phyloP scores from a whole-genome alignment of 2,888 invertebrate genomes.

The Exephanes ischioxanthus region DNA sequence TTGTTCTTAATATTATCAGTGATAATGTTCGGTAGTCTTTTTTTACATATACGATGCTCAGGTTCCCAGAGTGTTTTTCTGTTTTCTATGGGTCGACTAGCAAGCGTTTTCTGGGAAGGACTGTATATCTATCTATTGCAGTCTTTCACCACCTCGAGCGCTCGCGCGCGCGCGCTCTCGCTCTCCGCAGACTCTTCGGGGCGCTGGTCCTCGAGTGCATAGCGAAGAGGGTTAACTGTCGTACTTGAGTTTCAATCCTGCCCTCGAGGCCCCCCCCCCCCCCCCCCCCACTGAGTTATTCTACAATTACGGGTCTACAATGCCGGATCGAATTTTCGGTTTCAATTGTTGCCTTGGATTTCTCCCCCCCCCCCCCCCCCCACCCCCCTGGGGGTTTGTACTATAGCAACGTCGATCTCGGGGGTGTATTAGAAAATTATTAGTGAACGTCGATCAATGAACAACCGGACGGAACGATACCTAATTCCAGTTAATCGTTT shows the following conservation, averaged over 20 bases:
- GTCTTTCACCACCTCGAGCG: slow-evolving; percentile 39
- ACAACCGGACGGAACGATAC: slow-evolving; percentile 1
- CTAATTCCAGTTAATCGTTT: not conserved
- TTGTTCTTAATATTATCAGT: too few relatives aligned
- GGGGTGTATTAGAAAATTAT: slow-evolving; percentile 44
- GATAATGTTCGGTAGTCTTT: too few relatives aligned
- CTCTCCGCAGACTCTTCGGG: slow-evolving; percentile 36
- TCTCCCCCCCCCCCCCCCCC: not conserved
- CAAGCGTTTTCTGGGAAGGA: slow-evolving; percentile 11
- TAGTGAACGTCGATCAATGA: slow-evolving; percentile 30
- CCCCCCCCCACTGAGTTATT: slow-evolving; percentile 48
- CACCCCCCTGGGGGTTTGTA: not conserved
- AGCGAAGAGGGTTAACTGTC: slow-evolving; percentile 64
- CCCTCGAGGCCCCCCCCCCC: slow-evolving; percentile 25
- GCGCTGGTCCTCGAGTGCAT: slow-evolving; percentile 56
- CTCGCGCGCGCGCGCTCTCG: not conserved
- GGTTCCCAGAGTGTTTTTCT: not conserved
- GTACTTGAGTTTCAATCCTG: slow-evolving; percentile 60
- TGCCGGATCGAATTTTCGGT: slow-evolving; percentile 58
- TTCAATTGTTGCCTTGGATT: slow-evolving; percentile 52
- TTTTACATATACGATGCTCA: not conserved
- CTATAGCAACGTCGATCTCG: slow-evolving; percentile 6
- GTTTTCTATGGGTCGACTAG: not conserved
- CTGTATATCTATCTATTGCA: slow-evolving; percentile 34
- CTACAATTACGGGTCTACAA: slow-evolving; percentile 57